Evolutionary conservation across 2,888 invertebrate species (phyloP), one percentile per base, ranked within the genome.

Genomic region (Lucinisca nassula): DNA sequence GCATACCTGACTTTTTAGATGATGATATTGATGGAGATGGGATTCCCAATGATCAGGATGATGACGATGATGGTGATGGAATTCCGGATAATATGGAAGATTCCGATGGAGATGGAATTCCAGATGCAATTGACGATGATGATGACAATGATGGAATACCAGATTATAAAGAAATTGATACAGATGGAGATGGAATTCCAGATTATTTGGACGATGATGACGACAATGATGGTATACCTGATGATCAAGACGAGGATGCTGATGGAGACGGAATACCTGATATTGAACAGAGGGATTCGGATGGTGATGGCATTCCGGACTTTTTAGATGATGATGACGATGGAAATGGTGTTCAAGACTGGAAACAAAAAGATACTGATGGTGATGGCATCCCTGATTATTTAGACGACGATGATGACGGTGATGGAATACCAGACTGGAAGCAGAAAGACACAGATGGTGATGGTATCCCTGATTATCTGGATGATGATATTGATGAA

Each of bases 171-270:
- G 92, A 94, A 49, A 84, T 55, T 35, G 89, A 95, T 51, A 92
- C 92, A 8, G 95, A 93, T 88, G 95, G 94, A 0, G 95, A 96
- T 92, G 95, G 95, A 51, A 95, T 96, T 72, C 95, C 95, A 14
- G 95, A 95, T 88, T 81, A 94, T 79, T 51, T 92, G 1, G 94
- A 94, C 40, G 87, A 91, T 32, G 95, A 95, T 86, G 90, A 84
- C 32, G 95, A 95, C 88, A 94, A 94, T 21, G 95, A 95, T 87
- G 95, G 95, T 0, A 93, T 95, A 76, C 94, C 94, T n/a, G 95
- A 95, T 74, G 45, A 91, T 49, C 35, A 89, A 27, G 95, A 95
- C 27, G 82, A 93, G n/a, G 95, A 95, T 88, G 90, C 89, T 76
- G 94, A 95, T 89, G 94, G 92, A 12, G 93, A 94, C 67, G 94